Base-by-base conservation (phyloP, 2,888 invertebrate species). In the Ornithoptera alexandrae region DNA sequence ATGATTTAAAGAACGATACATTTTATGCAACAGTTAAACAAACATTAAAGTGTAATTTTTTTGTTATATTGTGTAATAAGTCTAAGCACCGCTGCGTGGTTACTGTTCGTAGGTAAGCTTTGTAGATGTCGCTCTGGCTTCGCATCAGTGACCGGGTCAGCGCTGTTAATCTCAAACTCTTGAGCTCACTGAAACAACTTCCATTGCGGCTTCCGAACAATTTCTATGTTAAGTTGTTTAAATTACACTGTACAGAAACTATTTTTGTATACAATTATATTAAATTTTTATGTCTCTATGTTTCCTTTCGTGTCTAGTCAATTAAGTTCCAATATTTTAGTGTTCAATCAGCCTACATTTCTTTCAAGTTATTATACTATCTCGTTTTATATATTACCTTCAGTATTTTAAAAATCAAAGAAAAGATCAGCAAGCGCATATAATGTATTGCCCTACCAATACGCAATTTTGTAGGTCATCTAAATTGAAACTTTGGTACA, bases 41-140 rank as follows among this genome's bases (percentile, higher is more conserved):
- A 39, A 39, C 7, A 39, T 39, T 5, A 39, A 10, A 39, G 39
- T 39, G 7, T 39, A 39, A 39, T 39, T 39, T 7, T 56, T 20
- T 7, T 58, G 20, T 22, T 20, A 56, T n/a, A 39, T 15, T 61
- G 15, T 53, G 22, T 62, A 62, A 62, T 64, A n/a, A 18, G 53
- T 20, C 12, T 1, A 1, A 57, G n/a, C 36, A 20, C 15, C 42
- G 20, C 17, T 20, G 20, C 6, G 57, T 10, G 30, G 18, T 65
- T 20, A 17, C n/a, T n/a, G 65, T 65, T 62, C 30, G 42, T 46
- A 62, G 69, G 61, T 69, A 69, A 69, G 7, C 42, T 57, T 42
- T 65, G 65, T 57, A 65, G 42, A 69, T 20, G 57, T n/a, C 30
- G 57, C 57, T 61, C 56, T 42, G 57, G 53, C 30, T 56, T 36